phyloP scores from a whole-genome alignment of 2,888 invertebrate species.

The Caenorhabditis plicata region DNA sequence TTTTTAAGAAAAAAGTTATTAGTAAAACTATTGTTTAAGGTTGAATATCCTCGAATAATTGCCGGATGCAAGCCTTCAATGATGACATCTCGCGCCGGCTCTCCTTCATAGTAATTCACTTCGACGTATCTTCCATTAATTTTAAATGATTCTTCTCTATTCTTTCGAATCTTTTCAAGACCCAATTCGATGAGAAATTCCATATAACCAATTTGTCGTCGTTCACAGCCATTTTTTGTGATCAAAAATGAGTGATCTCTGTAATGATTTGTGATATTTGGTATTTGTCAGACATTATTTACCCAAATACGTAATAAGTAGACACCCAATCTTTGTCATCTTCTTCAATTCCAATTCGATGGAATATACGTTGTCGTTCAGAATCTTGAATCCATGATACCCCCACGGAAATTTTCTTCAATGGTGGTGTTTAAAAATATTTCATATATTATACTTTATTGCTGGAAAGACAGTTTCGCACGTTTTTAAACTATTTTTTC shows the following conservation, averaged over 20 bases:
- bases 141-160: constrained; percentile 12
- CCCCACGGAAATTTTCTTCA: constrained; percentile 19
- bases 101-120: constrained; percentile 33
- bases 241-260: constrained; percentile 29
- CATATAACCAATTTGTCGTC: constrained; percentile 11
- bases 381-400: constrained; percentile 27
- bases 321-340: constrained; percentile 23
- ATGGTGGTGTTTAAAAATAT: background rate
- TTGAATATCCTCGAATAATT: constrained; percentile 24
- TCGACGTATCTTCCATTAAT: constrained; percentile 11
- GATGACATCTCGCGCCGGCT: constrained; percentile 11
- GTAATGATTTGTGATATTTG: background rate
- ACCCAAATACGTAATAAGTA: constrained; percentile 25
- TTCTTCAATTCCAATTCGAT: constrained; percentile 27
- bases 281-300: background rate
- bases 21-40: constrained; percentile 4
- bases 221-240: constrained; percentile 8
- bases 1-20: background rate
- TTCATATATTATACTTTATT: too few species aligned
- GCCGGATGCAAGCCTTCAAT: constrained; percentile 28
- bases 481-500: too few species aligned
- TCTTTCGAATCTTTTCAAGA: constrained; percentile 14
- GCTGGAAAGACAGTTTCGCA: too few species aligned
- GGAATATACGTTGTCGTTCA: constrained; percentile 14
- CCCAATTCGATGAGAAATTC: constrained; percentile 26